phyloP scores from a whole-genome alignment of 2,797 vertebrate species.

The Hybognathus amarus region DNA sequence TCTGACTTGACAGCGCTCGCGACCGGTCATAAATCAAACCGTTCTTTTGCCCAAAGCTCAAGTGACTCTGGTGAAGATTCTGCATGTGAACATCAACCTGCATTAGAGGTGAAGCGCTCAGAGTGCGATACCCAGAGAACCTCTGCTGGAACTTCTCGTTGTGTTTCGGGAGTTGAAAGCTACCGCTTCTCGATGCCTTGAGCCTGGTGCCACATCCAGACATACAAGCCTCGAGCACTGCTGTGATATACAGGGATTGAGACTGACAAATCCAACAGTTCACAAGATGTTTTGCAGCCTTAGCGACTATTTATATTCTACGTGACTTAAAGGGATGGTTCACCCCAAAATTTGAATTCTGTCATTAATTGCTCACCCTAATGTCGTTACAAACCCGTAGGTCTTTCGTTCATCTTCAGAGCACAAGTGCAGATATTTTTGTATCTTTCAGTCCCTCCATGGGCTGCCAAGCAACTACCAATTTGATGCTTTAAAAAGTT shows the following conservation, averaged over 20 bases:
- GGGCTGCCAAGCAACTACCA: too few species aligned
- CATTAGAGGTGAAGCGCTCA: constrained; percentile 45
- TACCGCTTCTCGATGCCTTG: constrained; percentile 5
- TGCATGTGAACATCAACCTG: constrained; percentile 49
- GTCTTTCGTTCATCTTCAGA: not conserved
- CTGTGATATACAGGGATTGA: not conserved
- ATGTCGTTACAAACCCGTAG: too few species aligned
- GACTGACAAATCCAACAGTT: constrained; percentile 13
- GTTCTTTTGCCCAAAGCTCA: constrained; percentile 47
- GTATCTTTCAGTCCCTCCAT: too few species aligned
- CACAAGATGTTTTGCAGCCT: not conserved
- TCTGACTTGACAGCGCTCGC: constrained; percentile 50
- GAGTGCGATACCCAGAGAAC: constrained; percentile 41
- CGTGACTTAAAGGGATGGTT: not conserved
- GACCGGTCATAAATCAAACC: constrained; percentile 54
- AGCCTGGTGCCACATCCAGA: constrained; percentile 9
- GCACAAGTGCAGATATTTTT: too few species aligned
- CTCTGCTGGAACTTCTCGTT: constrained; percentile 16
- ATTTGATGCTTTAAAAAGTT: too few species aligned
- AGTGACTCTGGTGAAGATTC: constrained; percentile 35
- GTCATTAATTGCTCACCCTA: not conserved
- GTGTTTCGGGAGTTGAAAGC: constrained; percentile 26
- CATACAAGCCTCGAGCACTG: constrained; percentile 6
- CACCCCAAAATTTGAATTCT: not conserved
- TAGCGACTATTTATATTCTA: not conserved